Evolutionary conservation across 1,140 invertebrate species (phyloP), one percentile per base, ranked within the genome.

Genomic region (Eciton burchellii): DNA sequence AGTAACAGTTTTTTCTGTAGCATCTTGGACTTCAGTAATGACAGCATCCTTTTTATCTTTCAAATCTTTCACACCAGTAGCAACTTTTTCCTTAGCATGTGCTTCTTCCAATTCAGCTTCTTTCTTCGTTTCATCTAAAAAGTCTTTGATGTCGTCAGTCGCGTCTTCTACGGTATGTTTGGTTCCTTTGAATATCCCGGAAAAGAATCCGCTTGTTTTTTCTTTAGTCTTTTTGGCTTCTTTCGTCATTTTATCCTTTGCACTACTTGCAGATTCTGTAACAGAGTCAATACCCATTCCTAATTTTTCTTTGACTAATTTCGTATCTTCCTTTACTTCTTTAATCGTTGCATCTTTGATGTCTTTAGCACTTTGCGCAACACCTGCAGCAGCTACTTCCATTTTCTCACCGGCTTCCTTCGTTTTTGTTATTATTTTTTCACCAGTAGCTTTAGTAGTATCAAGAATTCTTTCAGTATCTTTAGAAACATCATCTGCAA

Each of bases 221-320:
- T 85, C 88, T 60, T 88, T 90, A 0, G 65, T 65, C 60, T 89
- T 91, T 21, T 89, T 90, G 0, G 79, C 26, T 70, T 85, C 88
- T 52, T 86, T 84, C 3, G 56, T 54, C 0, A 47, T 56, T 82
- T 86, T 86, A 14, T 89, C 85, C 1, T 82, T 84, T 4, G 59
- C 29, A 3, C 5, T 41, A 0, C 83, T 62, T 3, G 35, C 52
- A 52, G 29, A 14, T 3, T 83, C 83, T 0, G 19, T 68, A 9
- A 79, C 52, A 9, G 59, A 2, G 9, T 76, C 79, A 43, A 41
- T 49, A 6, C 29, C 52, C 1, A 35, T 19, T 1, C 11, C 4
- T 0, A 86, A 6, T 79, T 84, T 83, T 11, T 86, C 87, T n/a
- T 90, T 83, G 0, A 81, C 9, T 5, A 76, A 11, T 29, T 85